Evolutionary conservation across 2,113 vertebrate genomes (phyloP).

Genomic region (Sorex fumeus): DNA sequence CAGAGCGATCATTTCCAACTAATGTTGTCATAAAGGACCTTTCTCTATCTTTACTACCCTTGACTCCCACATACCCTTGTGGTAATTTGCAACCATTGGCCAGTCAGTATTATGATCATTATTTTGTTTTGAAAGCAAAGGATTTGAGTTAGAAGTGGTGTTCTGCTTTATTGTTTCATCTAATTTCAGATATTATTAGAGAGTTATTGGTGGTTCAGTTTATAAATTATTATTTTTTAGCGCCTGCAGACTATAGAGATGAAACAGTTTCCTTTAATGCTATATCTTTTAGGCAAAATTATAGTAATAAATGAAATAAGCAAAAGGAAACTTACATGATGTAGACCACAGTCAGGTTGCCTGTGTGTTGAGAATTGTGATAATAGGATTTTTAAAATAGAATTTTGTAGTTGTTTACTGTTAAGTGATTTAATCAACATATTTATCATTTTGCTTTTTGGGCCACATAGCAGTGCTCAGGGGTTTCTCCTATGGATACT

Average conservation of each 20-base stretch:
- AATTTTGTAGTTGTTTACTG: slow-evolving; percentile 54
- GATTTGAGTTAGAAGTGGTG: neutral
- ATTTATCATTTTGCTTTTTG: no score
- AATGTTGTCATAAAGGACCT: no score
- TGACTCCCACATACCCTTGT: no score
- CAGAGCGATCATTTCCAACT: no score
- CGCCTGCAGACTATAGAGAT: neutral
- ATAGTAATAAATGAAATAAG: slow-evolving; percentile 28
- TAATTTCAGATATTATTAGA: neutral
- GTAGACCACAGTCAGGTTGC: neutral
- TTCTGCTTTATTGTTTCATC: neutral
- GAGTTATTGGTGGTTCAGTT: neutral
- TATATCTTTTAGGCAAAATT: slow-evolving; percentile 43
- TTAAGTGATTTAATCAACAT: neutral
- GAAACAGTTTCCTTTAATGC: neutral
- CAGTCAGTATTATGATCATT: slow-evolving; percentile 19
- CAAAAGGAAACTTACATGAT: slow-evolving; percentile 4
- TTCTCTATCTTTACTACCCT: no score
- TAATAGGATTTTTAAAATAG: slow-evolving; percentile 40
- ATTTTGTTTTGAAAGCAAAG: slow-evolving; percentile 36
- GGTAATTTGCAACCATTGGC: neutral
- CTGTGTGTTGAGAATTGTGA: slow-evolving; percentile 21
- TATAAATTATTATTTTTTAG: neutral
- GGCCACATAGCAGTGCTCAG: no score
- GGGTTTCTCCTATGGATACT: no score